Percentiles rank a stretch among this genome's conserved stretches.
Evolutionary conservation across 2,888 invertebrate genomes (phyloP).

Genomic region (Tetranychus piercei): DNA sequence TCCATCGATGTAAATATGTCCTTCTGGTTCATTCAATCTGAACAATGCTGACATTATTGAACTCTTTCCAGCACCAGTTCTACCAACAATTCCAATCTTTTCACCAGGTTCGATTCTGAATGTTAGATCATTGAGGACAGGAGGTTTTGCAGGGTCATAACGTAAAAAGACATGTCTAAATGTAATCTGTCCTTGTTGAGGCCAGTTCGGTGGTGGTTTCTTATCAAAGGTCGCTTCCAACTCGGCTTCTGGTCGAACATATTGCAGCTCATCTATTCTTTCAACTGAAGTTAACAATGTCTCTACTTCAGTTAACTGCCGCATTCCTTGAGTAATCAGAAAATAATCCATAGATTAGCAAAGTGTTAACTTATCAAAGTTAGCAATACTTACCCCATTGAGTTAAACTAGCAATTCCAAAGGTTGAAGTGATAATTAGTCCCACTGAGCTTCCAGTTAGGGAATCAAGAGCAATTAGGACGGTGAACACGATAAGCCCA

Average conservation of each 20-base stretch:
- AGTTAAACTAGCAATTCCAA: constrained; percentile 2
- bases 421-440: constrained; percentile 40
- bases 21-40: constrained; percentile 35
- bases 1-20: constrained; percentile 34
- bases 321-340: constrained; percentile 37
- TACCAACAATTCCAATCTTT: constrained; percentile 54
- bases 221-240: constrained; percentile 38
- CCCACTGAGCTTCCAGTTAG: constrained; percentile 47
- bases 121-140: constrained; percentile 44
- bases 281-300: constrained; percentile 46
- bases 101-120: constrained; percentile 35
- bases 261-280: constrained; percentile 56
- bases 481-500: constrained; percentile 59
- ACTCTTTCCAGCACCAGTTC: constrained; percentile 54
- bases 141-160: constrained; percentile 48
- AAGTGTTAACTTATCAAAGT: neutral
- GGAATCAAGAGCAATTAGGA: constrained; percentile 12
- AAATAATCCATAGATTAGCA: neutral
- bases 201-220: constrained; percentile 33
- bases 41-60: constrained; percentile 37
- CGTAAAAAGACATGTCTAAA: constrained; percentile 40
- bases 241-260: constrained; percentile 50
- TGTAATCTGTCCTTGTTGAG: constrained; percentile 30
- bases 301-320: constrained; percentile 38
- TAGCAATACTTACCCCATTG: neutral